Percentiles rank a stretch among this genome's conserved stretches.
These are phyloP conservation scores for Pipistrellus nathusii DNA, from an alignment of 2,797 vertebrate species.

Conservation along the genomic window DNA sequence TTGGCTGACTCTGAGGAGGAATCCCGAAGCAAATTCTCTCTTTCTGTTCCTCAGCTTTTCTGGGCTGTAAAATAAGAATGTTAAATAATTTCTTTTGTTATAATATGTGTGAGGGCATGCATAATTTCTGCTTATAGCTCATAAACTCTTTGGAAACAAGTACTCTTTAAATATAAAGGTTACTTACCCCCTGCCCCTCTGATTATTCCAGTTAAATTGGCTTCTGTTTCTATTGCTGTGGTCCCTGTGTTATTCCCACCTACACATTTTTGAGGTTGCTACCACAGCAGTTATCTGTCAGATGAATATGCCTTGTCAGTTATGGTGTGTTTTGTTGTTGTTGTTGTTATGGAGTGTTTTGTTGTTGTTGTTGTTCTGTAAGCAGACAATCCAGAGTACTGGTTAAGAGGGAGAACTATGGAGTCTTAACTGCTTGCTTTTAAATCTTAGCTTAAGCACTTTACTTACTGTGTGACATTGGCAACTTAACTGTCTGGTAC, in stretches of 20 bases:
- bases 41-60: constrained; percentile 39
- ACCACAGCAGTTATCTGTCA: not conserved
- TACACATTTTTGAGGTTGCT: constrained; percentile 7
- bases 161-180: not conserved
- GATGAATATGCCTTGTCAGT: constrained; percentile 38
- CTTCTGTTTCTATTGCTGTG: constrained; percentile 28
- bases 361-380: not conserved
- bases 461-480: not conserved
- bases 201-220: not conserved
- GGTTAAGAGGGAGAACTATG: not conserved
- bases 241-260: not conserved
- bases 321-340: not conserved
- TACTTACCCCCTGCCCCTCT: not conserved
- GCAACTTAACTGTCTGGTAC: not conserved
- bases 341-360: not conserved
- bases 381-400: not conserved
- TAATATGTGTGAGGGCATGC: not conserved
- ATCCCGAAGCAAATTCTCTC: not conserved
- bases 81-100: constrained; percentile 56
- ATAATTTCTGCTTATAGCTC: constrained; percentile 36
- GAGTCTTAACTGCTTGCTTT: constrained; percentile 14
- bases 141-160: not conserved
- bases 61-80: constrained; percentile 33
- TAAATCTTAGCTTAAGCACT: not conserved
- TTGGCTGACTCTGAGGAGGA: constrained; percentile 48